Conservation (phyloP, 2,888 invertebrate species). For the Muscina levida region DNA sequence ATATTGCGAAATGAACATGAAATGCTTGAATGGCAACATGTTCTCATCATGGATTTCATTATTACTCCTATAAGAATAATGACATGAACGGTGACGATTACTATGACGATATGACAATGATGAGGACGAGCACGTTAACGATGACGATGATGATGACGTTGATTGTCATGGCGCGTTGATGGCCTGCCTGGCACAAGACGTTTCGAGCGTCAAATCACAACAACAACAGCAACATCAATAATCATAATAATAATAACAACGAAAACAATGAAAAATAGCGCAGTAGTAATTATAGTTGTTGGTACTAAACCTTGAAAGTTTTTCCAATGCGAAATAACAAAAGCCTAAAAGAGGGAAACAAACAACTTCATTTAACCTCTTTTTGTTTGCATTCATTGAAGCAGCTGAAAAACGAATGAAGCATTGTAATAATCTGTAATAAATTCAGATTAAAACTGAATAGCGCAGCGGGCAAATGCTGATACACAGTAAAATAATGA, state of each 20-base stretch:
- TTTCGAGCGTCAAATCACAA: neutral
- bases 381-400: neutral
- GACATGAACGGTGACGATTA: conserved; percentile 17
- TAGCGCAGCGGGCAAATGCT: too few relatives aligned
- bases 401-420: too few relatives aligned
- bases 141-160: conserved; percentile 5
- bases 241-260: neutral
- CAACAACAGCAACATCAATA: conserved; percentile 2
- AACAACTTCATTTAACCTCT: neutral
- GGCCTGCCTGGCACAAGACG: neutral
- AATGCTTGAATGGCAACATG: neutral
- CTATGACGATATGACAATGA: neutral
- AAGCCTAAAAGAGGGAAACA: neutral
- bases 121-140: neutral
- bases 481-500: too few relatives aligned
- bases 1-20: neutral
- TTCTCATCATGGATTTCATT: neutral
- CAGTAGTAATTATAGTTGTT: conserved; percentile 20
- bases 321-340: conserved; percentile 29
- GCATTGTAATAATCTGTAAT: too few relatives aligned
- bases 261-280: conserved; percentile 10
- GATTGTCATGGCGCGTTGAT: too few relatives aligned
- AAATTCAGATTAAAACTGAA: too few relatives aligned
- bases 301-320: conserved; percentile 61
- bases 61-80: conserved; percentile 4